Conservation (phyloP, 2,113 vertebrate genomes). For the Hemiscyllium ocellatum region DNA sequence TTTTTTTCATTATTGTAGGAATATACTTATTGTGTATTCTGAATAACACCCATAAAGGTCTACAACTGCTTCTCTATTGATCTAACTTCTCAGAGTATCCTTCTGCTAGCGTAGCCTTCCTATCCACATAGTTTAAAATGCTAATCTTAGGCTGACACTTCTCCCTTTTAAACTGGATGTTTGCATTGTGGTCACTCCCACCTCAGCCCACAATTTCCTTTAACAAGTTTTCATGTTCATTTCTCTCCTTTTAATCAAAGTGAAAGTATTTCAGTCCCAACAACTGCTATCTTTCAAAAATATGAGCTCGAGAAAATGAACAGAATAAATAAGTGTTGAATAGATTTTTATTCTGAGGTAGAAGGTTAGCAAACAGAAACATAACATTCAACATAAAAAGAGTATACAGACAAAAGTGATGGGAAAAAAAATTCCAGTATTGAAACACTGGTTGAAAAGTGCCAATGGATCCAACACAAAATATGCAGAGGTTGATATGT, state of each 20-base stretch:
- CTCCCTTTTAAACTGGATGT: too few relatives aligned
- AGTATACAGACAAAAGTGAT: not conserved
- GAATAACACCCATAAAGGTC: too few relatives aligned
- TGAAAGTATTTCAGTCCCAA: not conserved
- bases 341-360: not conserved
- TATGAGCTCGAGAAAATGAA: not conserved
- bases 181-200: too few relatives aligned
- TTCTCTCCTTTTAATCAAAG: not conserved
- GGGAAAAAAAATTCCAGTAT: not conserved
- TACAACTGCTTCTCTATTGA: too few relatives aligned
- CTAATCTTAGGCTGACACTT: too few relatives aligned
- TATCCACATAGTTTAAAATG: too few relatives aligned
- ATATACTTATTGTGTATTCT: too few relatives aligned
- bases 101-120: too few relatives aligned
- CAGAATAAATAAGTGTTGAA: not conserved
- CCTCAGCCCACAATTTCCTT: not conserved
- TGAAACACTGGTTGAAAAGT: constrained; percentile 39
- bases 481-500: constrained; percentile 75
- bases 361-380: not conserved
- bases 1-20: too few relatives aligned
- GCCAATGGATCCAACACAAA: constrained; percentile 70
- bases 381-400: not conserved
- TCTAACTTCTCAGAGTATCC: too few relatives aligned
- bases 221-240: not conserved
- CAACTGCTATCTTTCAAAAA: not conserved